Conservation (phyloP, 1,140 invertebrate genomes). For the Lutraria rhynchaena region DNA sequence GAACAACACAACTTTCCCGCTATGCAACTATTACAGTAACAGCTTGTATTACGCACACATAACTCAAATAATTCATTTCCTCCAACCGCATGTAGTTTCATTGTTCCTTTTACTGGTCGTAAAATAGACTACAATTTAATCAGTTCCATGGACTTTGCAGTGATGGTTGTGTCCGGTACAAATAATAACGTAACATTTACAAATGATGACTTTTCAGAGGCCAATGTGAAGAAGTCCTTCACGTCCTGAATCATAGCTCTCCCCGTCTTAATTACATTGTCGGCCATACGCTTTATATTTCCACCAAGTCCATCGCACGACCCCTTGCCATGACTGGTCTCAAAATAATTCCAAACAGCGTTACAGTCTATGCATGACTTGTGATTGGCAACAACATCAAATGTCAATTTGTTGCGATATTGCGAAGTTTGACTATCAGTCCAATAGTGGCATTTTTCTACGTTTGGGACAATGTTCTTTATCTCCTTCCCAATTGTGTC, state of each 20-base stretch:
- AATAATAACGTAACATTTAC: too few species aligned
- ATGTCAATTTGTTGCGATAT: slow-evolving; percentile 59
- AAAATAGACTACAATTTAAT: too few species aligned
- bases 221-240: too few species aligned
- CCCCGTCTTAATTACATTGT: background rate
- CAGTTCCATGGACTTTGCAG: too few species aligned
- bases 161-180: too few species aligned
- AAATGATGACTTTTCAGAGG: too few species aligned
- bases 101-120: too few species aligned
- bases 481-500: slow-evolving; percentile 14
- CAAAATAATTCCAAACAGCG: slow-evolving; percentile 26
- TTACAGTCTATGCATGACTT: slow-evolving; percentile 9
- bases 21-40: too few species aligned
- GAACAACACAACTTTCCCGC: too few species aligned
- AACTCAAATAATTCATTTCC: too few species aligned
- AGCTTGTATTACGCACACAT: too few species aligned
- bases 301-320: background rate
- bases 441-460: slow-evolving; percentile 59
- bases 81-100: too few species aligned
- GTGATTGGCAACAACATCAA: slow-evolving; percentile 51
- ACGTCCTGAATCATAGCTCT: slow-evolving; percentile 3
- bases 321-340: slow-evolving; percentile 23
- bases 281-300: background rate
- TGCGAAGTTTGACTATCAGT: slow-evolving; percentile 61
- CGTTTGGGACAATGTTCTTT: slow-evolving; percentile 1